These are phyloP conservation scores for Drosophila leontia DNA, from an alignment of 1,140 invertebrate species.

Conservation along the genomic window DNA sequence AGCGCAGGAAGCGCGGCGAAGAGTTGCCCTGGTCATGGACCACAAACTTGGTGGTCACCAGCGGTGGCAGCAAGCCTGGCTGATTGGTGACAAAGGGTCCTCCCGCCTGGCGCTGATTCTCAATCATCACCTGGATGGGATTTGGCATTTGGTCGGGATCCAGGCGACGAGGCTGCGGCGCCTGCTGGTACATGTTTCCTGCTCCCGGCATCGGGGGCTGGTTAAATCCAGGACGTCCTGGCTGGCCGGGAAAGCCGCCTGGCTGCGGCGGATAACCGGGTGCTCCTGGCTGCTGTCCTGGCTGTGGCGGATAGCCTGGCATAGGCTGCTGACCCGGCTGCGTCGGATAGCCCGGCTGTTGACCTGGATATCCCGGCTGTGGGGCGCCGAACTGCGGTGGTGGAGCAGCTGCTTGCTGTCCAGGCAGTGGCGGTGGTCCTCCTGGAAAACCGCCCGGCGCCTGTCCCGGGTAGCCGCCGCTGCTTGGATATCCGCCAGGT, in stretches of 20 bases:
- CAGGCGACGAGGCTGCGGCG: conserved; percentile 88
- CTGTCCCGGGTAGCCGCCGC: conserved; percentile 28
- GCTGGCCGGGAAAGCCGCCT: conserved; percentile 63
- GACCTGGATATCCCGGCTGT: conserved; percentile 66
- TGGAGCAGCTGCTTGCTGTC: conserved; percentile 24
- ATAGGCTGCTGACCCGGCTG: too few species aligned
- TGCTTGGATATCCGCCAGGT: conserved; percentile 32
- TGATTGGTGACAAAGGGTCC: conserved; percentile 94
- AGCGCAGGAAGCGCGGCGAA: conserved; percentile 90
- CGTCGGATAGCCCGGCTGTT: conserved; percentile 72
- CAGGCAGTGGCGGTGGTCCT: conserved; percentile 52
- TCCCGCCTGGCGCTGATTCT: conserved; percentile 92
- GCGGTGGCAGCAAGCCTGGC: conserved; percentile 94
- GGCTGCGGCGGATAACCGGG: conserved; percentile 69
- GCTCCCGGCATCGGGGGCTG: conserved; percentile 82
- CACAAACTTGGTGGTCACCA: conserved; percentile 97
- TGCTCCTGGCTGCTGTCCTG: conserved; percentile 45
- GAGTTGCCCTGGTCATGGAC: conserved; percentile 98
- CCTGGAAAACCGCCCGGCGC: conserved; percentile 44
- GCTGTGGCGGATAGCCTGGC: conserved; percentile 64
- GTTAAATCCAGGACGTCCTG: conserved; percentile 74
- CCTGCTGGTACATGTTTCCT: conserved; percentile 84
- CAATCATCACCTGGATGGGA: conserved; percentile 98
- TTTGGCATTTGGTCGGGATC: conserved; percentile 99
- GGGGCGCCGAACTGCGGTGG: conserved; percentile 38